Conservation (phyloP, 1,140 invertebrate genomes). For the Tetramorium parvispinum region DNA sequence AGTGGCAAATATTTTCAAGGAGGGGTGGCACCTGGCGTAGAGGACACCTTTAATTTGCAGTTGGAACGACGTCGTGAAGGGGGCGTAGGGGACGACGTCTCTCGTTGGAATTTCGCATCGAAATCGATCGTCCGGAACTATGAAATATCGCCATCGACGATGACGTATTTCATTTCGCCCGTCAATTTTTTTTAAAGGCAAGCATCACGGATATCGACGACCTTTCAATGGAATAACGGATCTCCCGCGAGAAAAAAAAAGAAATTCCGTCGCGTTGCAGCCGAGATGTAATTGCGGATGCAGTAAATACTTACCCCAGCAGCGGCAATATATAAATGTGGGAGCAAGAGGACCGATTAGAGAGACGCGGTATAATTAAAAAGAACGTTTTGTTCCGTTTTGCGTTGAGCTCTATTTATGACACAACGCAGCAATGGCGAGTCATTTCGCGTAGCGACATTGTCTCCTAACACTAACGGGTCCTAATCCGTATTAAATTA, state of each 20-base stretch:
- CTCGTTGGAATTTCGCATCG: slow-evolving; percentile 67
- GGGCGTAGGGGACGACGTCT: slow-evolving; percentile 17
- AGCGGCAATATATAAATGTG: not conserved
- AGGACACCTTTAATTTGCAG: slow-evolving; percentile 68
- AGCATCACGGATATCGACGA: slow-evolving; percentile 72
- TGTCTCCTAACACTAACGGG: not conserved
- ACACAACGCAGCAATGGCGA: not conserved
- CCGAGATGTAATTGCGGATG: slow-evolving; percentile 37
- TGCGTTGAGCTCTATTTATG: not conserved
- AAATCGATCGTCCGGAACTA: slow-evolving; percentile 71
- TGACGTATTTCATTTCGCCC: slow-evolving; percentile 72
- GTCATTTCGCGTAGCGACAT: not conserved
- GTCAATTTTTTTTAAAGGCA: slow-evolving; percentile 72
- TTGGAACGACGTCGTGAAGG: slow-evolving; percentile 23
- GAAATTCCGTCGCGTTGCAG: slow-evolving; percentile 50
- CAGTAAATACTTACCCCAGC: slow-evolving; percentile 38
- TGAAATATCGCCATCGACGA: slow-evolving; percentile 71
- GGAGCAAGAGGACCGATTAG: not conserved
- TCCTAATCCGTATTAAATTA: slow-evolving; percentile 41
- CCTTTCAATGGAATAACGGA: slow-evolving; percentile 71
- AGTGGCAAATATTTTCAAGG: slow-evolving; percentile 20
- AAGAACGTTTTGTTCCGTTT: slow-evolving; percentile 26
- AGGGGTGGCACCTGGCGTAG: not conserved
- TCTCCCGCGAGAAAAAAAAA: slow-evolving; percentile 62
- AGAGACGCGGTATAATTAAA: slow-evolving; percentile 34